Conservation (phyloP, 2,888 invertebrate species). For the Eudemis profundana region DNA sequence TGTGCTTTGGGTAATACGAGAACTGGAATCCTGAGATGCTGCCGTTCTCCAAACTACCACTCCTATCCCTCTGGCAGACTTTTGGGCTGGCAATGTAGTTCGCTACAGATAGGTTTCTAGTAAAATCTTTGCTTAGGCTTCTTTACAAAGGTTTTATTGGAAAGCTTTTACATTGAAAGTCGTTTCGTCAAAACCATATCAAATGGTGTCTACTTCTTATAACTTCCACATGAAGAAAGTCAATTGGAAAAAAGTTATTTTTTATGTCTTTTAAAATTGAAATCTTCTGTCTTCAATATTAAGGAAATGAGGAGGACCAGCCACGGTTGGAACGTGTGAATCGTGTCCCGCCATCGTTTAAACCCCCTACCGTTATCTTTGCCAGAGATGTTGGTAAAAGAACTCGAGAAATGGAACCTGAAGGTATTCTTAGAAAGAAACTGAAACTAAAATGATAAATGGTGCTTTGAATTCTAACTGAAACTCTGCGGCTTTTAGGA, state of each 20-base stretch:
- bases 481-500: too few species aligned
- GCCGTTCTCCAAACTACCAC: not conserved
- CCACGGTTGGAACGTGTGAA: not conserved
- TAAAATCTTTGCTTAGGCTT: not conserved
- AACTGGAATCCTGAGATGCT: not conserved
- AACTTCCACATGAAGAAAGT: not conserved
- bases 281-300: not conserved
- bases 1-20: not conserved
- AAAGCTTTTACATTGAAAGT: not conserved
- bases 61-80: not conserved
- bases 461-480: not conserved
- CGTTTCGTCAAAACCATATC: not conserved
- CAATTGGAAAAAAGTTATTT: not conserved
- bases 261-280: not conserved
- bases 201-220: not conserved
- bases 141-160: not conserved
- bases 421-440: slow-evolving; percentile 7
- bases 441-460: not conserved
- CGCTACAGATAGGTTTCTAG: not conserved
- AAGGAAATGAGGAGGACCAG: not conserved
- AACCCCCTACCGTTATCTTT: not conserved
- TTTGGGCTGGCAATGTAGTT: not conserved
- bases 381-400: slow-evolving; percentile 10
- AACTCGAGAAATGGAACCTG: slow-evolving; percentile 2
- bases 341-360: not conserved